phyloP scores from a whole-genome alignment of 2,888 invertebrate genomes.

The Idaea dimidiata region DNA sequence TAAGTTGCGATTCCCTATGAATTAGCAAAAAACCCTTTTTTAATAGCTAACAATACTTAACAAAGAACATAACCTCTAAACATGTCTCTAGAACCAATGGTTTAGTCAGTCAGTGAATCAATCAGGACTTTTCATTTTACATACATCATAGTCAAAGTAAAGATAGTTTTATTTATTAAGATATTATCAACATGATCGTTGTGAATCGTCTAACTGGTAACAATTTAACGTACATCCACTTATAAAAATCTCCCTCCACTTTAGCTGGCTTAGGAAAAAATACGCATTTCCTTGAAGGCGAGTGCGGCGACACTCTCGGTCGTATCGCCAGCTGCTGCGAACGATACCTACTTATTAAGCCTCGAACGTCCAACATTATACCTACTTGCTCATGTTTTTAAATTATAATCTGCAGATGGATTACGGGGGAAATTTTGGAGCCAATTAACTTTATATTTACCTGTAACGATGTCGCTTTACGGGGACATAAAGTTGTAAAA shows the following conservation, averaged over 20 bases:
- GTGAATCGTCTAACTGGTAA: no score
- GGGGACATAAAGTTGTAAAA: neutral
- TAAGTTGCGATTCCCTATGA: no score
- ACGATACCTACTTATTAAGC: conserved; percentile 78
- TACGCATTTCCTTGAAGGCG: conserved; percentile 56
- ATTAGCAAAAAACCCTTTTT: neutral
- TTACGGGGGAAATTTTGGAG: conserved; percentile 44
- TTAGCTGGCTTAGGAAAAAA: conserved; percentile 37
- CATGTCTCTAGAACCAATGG: no score
- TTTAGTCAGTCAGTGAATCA: no score
- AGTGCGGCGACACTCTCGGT: conserved; percentile 73
- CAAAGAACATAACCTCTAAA: no score
- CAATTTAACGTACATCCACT: neutral
- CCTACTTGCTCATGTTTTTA: conserved; percentile 70
- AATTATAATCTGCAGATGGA: conserved; percentile 68
- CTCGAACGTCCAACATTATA: conserved; percentile 65
- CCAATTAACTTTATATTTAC: conserved; percentile 47
- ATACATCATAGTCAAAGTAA: no score
- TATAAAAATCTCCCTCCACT: conserved; percentile 43
- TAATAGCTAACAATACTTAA: no score
- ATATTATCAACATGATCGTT: no score
- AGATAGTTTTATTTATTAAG: no score
- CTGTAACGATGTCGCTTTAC: conserved; percentile 24
- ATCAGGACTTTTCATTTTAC: neutral
- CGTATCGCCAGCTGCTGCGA: conserved; percentile 78